Evolutionary conservation across 2,888 invertebrate genomes (phyloP), one percentile per base, ranked within the genome.

Genomic region (Drosophila kanekoi): DNA sequence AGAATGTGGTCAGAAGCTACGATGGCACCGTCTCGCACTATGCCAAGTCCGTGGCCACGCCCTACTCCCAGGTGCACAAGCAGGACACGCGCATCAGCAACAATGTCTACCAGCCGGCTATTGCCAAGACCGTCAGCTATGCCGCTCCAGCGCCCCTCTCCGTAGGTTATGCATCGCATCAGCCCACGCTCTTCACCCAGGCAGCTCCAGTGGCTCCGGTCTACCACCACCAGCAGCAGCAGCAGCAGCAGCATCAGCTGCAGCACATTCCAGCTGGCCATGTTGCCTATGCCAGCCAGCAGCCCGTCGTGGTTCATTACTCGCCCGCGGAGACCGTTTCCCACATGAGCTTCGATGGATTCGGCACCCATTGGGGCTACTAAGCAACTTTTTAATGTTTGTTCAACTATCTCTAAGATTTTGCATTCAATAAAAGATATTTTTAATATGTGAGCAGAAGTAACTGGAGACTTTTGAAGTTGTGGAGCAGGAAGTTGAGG

Each of bases 331-430:
- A 94, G 76, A 94, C 93, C 63, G 95, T 95, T 41, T 94, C 95
- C 65, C 95, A 95, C 90, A 94, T 94, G 70, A 92, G 94, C 79
- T 95, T 95, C 93, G 93, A 93, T 77, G 95, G 95, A 67, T 93
- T 94, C 62, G 94, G 94, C 77, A 93, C 94, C 75, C 93, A 94
- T 77, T 95, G 95, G 92, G 94, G 93, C 81, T 95, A 94, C 94
- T 95, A 94, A 48, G 11, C 13, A 4, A 0, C 1, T 2, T 10
- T 14, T 1, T 6, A 6, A 9, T 13, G 6, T 9, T 62, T 48
- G 9, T 54, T 63, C 40, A 28, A 37, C 9, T 20, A 65, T 18
- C 3, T 8, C 37, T 65, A 51, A 54, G 64, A 41, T 10, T 54
- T 70, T 51, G 10, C 33, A 35, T n/a, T 52, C 33, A 69, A 58